phyloP scores from a whole-genome alignment of 2,113 vertebrate genomes.

The Anolis carolinensis region DNA sequence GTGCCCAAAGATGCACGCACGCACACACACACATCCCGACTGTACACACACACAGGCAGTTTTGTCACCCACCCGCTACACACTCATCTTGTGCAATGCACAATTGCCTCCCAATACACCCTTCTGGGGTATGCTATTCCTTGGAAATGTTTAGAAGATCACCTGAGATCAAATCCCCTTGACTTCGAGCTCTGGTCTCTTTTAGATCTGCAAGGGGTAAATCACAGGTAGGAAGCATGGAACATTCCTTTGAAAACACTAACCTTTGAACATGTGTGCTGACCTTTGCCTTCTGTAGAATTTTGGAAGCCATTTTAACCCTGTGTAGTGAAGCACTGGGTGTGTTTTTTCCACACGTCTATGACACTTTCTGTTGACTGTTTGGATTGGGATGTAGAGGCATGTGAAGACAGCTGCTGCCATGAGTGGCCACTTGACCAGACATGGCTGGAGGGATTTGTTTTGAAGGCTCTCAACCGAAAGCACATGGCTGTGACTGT shows the following conservation, averaged over 20 bases:
- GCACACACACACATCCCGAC: conserved; percentile 48
- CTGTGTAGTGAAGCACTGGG: background rate
- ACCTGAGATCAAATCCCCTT: background rate
- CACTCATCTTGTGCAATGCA: background rate
- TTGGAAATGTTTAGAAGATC: background rate
- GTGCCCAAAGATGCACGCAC: conserved; percentile 44
- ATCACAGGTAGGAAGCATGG: background rate
- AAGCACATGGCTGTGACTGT: background rate
- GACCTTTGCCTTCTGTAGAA: background rate
- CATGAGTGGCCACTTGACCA: too few species aligned
- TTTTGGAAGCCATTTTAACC: background rate
- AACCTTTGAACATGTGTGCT: background rate
- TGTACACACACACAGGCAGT: conserved; percentile 62
- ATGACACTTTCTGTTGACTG: background rate
- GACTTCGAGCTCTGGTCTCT: too few species aligned
- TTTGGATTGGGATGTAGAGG: background rate
- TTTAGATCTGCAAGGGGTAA: background rate
- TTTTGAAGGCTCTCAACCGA: too few species aligned
- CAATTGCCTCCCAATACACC: too few species aligned
- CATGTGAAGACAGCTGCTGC: too few species aligned
- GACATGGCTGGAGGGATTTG: too few species aligned
- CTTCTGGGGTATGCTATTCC: background rate
- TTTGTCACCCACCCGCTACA: conserved; percentile 30
- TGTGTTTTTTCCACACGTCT: too few species aligned
- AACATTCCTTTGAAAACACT: background rate